Conservation (phyloP, 2,797 vertebrate species). For the Heteromormyrus szaboi region DNA sequence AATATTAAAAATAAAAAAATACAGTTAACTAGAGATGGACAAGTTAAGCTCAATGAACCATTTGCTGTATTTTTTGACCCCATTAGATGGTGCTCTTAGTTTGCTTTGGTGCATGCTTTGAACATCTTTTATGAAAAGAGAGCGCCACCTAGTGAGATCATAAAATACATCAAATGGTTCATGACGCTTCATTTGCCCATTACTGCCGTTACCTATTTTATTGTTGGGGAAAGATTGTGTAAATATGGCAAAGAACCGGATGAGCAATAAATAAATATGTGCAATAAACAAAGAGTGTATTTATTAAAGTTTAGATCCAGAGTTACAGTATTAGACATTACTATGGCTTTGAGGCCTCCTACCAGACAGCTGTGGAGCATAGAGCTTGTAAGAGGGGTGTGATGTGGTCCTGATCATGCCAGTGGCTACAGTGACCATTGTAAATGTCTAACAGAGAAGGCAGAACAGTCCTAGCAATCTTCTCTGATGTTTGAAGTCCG, state of each 20-base stretch:
- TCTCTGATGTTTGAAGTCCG: background rate
- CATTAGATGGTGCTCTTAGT: background rate
- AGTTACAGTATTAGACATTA: background rate
- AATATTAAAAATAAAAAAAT: background rate
- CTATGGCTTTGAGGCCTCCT: background rate
- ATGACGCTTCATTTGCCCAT: background rate
- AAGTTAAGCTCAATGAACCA: background rate
- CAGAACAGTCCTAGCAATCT: background rate
- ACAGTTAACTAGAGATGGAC: background rate
- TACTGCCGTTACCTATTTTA: background rate
- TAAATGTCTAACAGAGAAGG: background rate
- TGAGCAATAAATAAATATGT: background rate
- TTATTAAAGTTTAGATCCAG: background rate
- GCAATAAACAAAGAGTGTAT: background rate
- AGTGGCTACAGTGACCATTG: background rate
- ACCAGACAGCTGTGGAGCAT: background rate
- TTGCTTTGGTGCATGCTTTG: background rate
- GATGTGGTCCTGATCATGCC: background rate
- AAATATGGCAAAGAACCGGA: background rate
- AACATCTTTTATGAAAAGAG: background rate
- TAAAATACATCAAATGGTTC: background rate
- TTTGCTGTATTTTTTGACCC: background rate
- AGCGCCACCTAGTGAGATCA: background rate
- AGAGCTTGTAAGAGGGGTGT: background rate
- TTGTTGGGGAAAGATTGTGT: background rate